A percentile compares a stretch with the other conserved stretches of the same genome.
Evolutionary conservation across 2,888 invertebrate genomes (phyloP).

Genomic region (Reticulitermes lucifugus): DNA sequence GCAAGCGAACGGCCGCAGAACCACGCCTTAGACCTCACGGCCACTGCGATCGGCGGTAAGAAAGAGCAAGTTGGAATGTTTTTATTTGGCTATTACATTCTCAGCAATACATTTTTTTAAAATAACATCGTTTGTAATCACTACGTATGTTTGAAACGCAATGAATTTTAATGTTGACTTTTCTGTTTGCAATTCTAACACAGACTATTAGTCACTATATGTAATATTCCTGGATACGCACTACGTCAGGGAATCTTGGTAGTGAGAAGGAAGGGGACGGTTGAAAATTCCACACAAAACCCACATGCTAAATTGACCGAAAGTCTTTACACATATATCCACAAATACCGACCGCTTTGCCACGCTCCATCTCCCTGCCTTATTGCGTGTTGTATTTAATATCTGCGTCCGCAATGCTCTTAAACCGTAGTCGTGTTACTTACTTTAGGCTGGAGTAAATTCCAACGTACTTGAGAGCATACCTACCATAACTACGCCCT

Average conservation of each 20-base stretch:
- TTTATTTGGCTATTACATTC: no score
- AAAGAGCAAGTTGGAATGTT: no score
- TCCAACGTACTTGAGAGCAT: not conserved
- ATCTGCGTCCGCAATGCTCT: not conserved
- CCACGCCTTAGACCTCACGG: no score
- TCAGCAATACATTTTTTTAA: no score
- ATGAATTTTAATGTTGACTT: no score
- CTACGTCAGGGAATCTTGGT: not conserved
- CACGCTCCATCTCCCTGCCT: not conserved
- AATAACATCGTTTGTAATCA: no score
- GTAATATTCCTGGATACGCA: no score
- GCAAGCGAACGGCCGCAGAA: no score
- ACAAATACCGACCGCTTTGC: slow-evolving; percentile 8
- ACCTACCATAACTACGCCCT: not conserved
- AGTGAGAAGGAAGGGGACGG: not conserved
- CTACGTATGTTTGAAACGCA: no score
- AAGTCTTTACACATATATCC: not conserved
- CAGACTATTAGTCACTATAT: no score
- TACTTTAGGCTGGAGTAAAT: not conserved
- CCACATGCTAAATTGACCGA: not conserved
- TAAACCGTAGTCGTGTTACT: not conserved
- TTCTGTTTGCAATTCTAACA: no score
- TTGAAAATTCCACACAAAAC: not conserved
- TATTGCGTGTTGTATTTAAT: slow-evolving; percentile 30
- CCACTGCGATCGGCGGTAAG: no score